Conservation (phyloP, 2,888 invertebrate genomes). For the Vannuccia rotundouncinata region DNA sequence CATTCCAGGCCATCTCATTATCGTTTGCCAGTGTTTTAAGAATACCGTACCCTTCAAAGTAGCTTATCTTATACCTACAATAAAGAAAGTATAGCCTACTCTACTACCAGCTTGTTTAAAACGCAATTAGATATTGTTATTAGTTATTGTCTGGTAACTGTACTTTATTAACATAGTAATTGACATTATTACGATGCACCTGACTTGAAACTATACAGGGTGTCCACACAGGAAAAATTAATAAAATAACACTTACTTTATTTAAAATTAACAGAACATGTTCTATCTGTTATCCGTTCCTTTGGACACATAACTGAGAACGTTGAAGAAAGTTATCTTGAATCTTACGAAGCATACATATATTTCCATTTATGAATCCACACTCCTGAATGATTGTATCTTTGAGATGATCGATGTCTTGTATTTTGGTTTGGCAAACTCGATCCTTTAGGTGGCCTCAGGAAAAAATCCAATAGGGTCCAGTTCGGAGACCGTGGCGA, state of each 20-base stretch:
- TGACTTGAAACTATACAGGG: too few species aligned
- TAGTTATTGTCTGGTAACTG: too few species aligned
- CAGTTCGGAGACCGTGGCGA: too few species aligned
- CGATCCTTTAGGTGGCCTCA: not conserved
- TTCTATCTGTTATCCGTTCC: not conserved
- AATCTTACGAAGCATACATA: not conserved
- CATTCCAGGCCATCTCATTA: too few species aligned
- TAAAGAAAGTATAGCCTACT: too few species aligned
- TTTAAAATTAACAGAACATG: not conserved
- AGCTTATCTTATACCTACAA: too few species aligned
- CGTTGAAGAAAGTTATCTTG: not conserved
- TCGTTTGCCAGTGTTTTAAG: too few species aligned
- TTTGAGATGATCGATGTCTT: not conserved
- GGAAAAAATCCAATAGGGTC: not conserved
- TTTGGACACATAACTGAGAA: not conserved
- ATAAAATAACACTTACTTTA: not conserved
- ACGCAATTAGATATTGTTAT: too few species aligned
- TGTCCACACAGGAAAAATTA: not conserved
- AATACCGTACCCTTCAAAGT: too few species aligned
- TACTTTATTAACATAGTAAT: too few species aligned
- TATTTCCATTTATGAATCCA: not conserved
- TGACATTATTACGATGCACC: too few species aligned
- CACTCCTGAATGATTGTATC: not conserved
- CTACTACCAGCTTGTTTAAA: too few species aligned
- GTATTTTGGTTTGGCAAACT: not conserved